phyloP scores from a whole-genome alignment of 1,140 invertebrate species.

The Pectinophora gossypiella region DNA sequence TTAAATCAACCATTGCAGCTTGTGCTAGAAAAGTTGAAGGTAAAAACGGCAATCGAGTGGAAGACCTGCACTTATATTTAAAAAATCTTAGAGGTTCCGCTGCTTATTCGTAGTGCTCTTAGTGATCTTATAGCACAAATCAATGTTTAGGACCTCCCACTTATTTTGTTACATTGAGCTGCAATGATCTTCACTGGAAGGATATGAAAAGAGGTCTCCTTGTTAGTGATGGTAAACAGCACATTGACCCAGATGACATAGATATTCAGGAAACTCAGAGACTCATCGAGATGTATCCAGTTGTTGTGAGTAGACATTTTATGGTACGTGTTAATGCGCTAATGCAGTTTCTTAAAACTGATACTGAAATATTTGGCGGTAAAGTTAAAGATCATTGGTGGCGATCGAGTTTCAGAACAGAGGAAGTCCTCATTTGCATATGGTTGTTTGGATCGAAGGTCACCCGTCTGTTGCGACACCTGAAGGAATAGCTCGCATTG shows the following conservation, averaged over 20 bases:
- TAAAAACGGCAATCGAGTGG: slow-evolving; percentile 33
- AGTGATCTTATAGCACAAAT: slow-evolving; percentile 32
- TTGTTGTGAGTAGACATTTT: slow-evolving; percentile 46
- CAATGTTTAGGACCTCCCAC: slow-evolving; percentile 29
- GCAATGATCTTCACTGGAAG: slow-evolving; percentile 45
- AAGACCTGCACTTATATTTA: slow-evolving; percentile 38
- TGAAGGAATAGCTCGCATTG: slow-evolving; percentile 18
- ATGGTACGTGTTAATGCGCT: slow-evolving; percentile 45
- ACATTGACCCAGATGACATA: slow-evolving; percentile 30
- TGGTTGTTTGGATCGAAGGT: slow-evolving; percentile 27
- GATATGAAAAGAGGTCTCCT: slow-evolving; percentile 39
- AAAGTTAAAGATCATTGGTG: slow-evolving; percentile 28
- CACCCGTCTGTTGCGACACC: slow-evolving; percentile 13
- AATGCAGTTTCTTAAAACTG: slow-evolving; percentile 28
- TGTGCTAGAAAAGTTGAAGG: slow-evolving; percentile 36
- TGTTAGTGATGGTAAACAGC: slow-evolving; percentile 35
- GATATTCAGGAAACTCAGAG: slow-evolving; percentile 33
- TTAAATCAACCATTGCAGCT: slow-evolving; percentile 33
- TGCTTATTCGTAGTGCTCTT: slow-evolving; percentile 31
- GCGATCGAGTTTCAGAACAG: slow-evolving; percentile 34
- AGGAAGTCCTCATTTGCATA: slow-evolving; percentile 30
- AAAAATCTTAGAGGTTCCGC: slow-evolving; percentile 37
- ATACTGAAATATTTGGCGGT: slow-evolving; percentile 21
- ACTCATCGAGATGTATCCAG: slow-evolving; percentile 41
- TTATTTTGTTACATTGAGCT: slow-evolving; percentile 49